Conservation (phyloP, 2,888 invertebrate species). For the Oscheius sp. region DNA sequence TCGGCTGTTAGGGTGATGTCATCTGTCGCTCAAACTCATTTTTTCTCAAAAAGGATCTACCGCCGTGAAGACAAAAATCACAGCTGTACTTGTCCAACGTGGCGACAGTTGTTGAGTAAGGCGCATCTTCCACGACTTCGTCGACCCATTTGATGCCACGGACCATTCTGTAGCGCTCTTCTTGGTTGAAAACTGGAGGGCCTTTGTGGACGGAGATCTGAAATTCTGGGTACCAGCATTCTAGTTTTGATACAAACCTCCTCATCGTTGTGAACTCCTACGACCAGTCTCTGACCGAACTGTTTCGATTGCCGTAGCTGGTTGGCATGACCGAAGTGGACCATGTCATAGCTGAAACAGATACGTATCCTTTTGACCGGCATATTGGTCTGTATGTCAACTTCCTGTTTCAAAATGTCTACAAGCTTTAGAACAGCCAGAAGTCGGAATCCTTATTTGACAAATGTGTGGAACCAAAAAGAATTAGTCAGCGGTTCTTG, state of each 20-base stretch:
- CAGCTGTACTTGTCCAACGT: constrained; percentile 94
- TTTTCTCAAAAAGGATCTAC: constrained; percentile 14
- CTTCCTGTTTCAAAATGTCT: no score
- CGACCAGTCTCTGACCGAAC: constrained; percentile 87
- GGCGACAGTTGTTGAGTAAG: constrained; percentile 95
- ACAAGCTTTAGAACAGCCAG: no score
- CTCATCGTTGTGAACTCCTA: constrained; percentile 94
- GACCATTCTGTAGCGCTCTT: constrained; percentile 90
- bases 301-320: constrained; percentile 96
- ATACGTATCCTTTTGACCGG: no score
- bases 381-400: no score
- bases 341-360: constrained; percentile 93
- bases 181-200: constrained; percentile 89
- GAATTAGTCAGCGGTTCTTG: no score
- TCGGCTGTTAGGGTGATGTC: constrained; percentile 97
- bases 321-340: constrained; percentile 99
- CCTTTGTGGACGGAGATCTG: constrained; percentile 92
- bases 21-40: constrained; percentile 78
- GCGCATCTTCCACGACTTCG: constrained; percentile 96
- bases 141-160: constrained; percentile 99
- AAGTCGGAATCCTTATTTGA: no score
- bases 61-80: constrained; percentile 87
- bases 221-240: not conserved
- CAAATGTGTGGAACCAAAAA: no score
- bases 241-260: constrained; percentile 42